Base-by-base conservation (phyloP, 2,113 vertebrate genomes). In the Halcyon malimbica region DNA sequence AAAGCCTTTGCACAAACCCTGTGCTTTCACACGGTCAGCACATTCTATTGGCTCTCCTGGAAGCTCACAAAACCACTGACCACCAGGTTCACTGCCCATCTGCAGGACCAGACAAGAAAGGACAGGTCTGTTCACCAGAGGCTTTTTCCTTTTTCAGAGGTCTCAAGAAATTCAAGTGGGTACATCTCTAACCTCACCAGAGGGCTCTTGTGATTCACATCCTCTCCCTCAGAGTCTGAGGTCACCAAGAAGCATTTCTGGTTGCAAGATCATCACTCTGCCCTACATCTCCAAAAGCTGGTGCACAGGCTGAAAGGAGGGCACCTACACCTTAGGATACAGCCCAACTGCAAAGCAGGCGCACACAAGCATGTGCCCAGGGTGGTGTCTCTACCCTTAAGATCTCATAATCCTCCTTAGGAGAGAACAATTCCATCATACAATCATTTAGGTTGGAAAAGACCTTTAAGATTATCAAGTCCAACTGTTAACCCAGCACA, bases 11-110 rank as follows among this genome's bases (percentile, higher is more conserved):
- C 83, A 89, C 60, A 76, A 80, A 87, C 26, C 37, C 56, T 78
- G 75, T 1, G 0, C 70, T 91, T 87, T 78, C 73, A 56, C 76
- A 73, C 0, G 13, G 73, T 94, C 94, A 92, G 90, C 83, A 90
- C 53, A 71, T 64, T 95, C 46, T 82, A 14, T 1, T 75, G 64
- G 68, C 76, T 83, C 35, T 88, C 59, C 60, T 37, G 90, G 85
- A 83, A 93, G 64, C 71, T 89, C 90, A 64, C 69, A 85, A 90
- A 93, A 89, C 64, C 88, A 78, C 90, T 94, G 92, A 67, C 92
- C 90, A 64, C 10, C 51, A 51, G 41, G 26, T 57, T 76, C 37
- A 71, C 67, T 50, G 80, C 19, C 42, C 8, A 31, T 25, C 74
- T 37, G 79, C 71, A 81, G 69, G 60, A 75, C 41, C 0, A 2